Conservation (phyloP, 1,140 invertebrate species). For the Aricia agestis region DNA sequence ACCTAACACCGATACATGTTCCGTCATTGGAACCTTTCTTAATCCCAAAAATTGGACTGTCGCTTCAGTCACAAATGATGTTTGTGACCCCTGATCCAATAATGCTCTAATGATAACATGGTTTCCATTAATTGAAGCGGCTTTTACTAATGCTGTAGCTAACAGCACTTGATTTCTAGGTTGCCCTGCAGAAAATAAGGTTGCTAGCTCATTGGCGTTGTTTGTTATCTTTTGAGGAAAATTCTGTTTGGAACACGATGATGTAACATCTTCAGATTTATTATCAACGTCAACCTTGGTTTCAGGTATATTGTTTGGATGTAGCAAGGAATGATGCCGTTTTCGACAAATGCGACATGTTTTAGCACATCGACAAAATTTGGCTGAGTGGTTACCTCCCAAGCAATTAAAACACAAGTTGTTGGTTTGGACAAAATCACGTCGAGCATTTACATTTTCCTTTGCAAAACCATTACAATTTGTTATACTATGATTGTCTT, state of each 20-base stretch:
- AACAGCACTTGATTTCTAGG: conserved; percentile 8
- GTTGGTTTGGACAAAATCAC: conserved; percentile 13
- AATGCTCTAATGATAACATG: conserved; percentile 18
- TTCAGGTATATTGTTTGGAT: conserved; percentile 4
- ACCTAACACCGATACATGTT: conserved; percentile 30
- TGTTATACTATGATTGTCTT: conserved; percentile 17
- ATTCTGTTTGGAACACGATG: no score
- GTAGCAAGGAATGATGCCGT: conserved; percentile 21
- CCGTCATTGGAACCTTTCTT: conserved; percentile 24
- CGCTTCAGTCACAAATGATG: conserved; percentile 20
- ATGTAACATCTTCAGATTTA: not conserved
- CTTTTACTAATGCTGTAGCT: conserved; percentile 22
- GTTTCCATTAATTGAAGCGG: conserved; percentile 6
- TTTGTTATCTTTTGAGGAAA: no score
- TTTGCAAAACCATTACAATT: conserved; percentile 19
- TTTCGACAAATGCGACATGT: conserved; percentile 15
- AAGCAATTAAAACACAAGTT: conserved; percentile 22
- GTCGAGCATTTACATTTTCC: conserved; percentile 3
- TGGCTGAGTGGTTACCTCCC: conserved; percentile 13
- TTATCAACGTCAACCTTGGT: not conserved
- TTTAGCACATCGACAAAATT: conserved; percentile 1
- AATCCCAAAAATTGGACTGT: conserved; percentile 31
- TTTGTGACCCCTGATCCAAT: conserved; percentile 23
- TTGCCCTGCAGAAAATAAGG: conserved; percentile 2
- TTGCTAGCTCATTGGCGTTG: not conserved